Conservation (phyloP, 2,888 invertebrate species). For the Rambutsinella grinnellia region DNA sequence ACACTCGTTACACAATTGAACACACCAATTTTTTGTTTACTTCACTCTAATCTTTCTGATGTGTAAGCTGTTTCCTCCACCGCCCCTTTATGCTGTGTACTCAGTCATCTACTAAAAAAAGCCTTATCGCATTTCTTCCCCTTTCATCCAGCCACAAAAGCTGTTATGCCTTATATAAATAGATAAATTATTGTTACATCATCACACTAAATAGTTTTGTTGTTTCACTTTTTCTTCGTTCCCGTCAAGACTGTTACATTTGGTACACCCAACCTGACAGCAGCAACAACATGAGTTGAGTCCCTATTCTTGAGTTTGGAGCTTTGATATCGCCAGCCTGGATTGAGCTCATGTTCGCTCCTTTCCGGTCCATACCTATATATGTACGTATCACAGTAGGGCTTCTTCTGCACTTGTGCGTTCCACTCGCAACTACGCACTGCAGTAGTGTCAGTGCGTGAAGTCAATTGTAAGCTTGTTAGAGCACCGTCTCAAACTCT, state of each 20-base stretch:
- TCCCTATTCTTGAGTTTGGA: neutral
- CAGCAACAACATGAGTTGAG: neutral
- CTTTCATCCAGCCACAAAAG: neutral
- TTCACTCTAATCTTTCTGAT: neutral
- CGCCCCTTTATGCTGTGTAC: neutral
- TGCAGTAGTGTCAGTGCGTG: neutral
- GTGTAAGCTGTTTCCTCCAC: neutral
- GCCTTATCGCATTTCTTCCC: neutral
- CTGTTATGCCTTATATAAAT: constrained; percentile 12
- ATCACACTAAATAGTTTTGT: constrained; percentile 23
- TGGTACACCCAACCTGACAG: constrained; percentile 22
- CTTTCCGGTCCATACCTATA: neutral
- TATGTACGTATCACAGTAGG: neutral
- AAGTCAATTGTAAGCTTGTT: neutral
- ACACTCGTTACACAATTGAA: neutral
- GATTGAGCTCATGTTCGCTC: neutral
- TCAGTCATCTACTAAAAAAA: neutral
- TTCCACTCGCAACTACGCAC: neutral
- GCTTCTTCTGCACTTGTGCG: neutral
- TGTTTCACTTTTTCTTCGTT: constrained; percentile 9
- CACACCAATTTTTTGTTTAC: neutral
- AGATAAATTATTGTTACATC: constrained; percentile 37
- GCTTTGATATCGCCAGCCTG: neutral
- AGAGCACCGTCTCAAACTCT: neutral
- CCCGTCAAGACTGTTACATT: constrained; percentile 26